Evolutionary conservation across 1,140 invertebrate species (phyloP).

Genomic region (Ips nitidus): DNA sequence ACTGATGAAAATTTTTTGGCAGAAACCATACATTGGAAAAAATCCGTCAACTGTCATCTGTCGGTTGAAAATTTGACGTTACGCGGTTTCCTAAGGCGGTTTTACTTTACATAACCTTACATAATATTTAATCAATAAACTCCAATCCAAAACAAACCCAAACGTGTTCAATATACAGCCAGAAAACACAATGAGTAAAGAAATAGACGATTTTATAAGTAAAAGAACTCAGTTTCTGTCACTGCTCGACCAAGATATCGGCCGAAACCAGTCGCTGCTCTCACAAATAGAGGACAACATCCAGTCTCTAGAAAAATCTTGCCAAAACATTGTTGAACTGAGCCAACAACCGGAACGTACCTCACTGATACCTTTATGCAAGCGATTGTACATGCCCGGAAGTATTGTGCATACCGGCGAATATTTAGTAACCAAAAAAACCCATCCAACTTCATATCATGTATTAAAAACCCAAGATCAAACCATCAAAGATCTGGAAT

Average conservation of each 20-base stretch:
- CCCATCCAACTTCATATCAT: slow-evolving; percentile 38
- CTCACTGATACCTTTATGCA: slow-evolving; percentile 41
- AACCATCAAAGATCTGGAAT: slow-evolving; percentile 36
- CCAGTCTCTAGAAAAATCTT: slow-evolving; percentile 30
- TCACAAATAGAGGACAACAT: slow-evolving; percentile 23
- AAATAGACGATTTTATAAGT: slow-evolving; percentile 30
- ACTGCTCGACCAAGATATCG: slow-evolving; percentile 39
- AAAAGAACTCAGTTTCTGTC: slow-evolving; percentile 32
- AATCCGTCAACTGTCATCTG: not conserved
- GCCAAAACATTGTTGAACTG: slow-evolving; percentile 34
- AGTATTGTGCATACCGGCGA: slow-evolving; percentile 44
- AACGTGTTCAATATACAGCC: not conserved
- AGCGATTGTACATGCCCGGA: slow-evolving; percentile 42
- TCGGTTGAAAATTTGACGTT: not conserved
- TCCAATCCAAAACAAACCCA: not conserved
- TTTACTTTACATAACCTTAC: not conserved
- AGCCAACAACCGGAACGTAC: slow-evolving; percentile 38
- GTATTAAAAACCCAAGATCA: slow-evolving; percentile 39
- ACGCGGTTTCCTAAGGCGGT: too few species aligned
- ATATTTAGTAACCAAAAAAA: slow-evolving; percentile 38
- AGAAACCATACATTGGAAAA: too few species aligned
- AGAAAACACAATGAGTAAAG: slow-evolving; percentile 16
- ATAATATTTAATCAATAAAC: not conserved
- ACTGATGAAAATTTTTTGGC: too few species aligned
- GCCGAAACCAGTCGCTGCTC: slow-evolving; percentile 30